A percentile compares a stretch with the other conserved stretches of the same genome.
phyloP scores from a whole-genome alignment of 2,888 invertebrate species.

The Ashinkailepas kermadecensis region DNA sequence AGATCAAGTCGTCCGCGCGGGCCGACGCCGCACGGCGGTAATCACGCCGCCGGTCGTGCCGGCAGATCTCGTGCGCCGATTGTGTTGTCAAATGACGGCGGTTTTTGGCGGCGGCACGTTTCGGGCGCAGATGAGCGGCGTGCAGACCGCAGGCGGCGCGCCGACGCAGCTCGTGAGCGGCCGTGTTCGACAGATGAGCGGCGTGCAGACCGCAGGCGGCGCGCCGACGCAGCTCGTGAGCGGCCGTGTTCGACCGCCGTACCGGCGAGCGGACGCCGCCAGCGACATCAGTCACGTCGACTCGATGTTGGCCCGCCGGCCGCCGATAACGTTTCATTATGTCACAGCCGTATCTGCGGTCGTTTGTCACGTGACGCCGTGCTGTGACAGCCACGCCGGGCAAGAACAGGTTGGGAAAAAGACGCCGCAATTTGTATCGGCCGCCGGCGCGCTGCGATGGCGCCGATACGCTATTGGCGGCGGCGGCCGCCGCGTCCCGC shows the following conservation, averaged over 20 bases:
- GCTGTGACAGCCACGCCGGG: conserved; percentile 1
- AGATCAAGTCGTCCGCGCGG: no score
- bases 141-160: neutral
- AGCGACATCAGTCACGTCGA: neutral
- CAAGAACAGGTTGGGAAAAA: neutral
- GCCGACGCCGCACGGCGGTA: no score
- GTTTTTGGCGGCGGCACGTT: no score
- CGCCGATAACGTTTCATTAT: conserved; percentile 5
- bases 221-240: neutral
- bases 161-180: neutral
- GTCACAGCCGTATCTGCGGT: neutral
- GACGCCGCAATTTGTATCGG: neutral
- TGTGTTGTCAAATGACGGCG: no score
- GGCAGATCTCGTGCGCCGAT: no score
- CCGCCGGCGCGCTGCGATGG: neutral
- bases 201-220: neutral
- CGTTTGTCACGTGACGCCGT: neutral
- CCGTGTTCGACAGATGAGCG: neutral
- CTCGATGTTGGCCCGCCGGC: neutral
- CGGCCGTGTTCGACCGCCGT: neutral
- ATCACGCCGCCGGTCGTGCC: no score
- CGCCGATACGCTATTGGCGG: conserved; percentile 2
- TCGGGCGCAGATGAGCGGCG: neutral
- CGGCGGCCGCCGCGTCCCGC: neutral
- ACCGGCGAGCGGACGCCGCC: neutral